phyloP scores from a whole-genome alignment of 2,888 invertebrate species.

The Mesorhabditis belari region DNA sequence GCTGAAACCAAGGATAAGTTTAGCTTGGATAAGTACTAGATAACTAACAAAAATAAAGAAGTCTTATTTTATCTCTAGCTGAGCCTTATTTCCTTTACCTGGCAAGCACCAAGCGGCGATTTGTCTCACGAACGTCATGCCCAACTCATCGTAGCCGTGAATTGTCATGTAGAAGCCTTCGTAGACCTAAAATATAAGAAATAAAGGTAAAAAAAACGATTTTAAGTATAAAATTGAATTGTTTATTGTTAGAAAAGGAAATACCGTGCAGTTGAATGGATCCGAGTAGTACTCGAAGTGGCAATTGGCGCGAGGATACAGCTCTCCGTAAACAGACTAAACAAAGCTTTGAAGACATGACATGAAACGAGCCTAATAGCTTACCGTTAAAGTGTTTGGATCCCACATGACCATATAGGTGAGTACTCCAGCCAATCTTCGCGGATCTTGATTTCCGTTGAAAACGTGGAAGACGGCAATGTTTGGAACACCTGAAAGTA shows the following conservation, averaged over 20 bases:
- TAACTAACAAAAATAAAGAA: too few species aligned
- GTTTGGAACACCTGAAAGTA: slow-evolving; percentile 9
- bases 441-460: slow-evolving; percentile 8
- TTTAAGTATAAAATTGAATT: background rate
- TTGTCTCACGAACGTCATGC: slow-evolving; percentile 26
- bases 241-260: background rate
- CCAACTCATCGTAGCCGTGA: slow-evolving; percentile 29
- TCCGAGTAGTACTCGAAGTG: slow-evolving; percentile 37
- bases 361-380: slow-evolving; percentile 12
- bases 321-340: slow-evolving; percentile 8
- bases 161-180: slow-evolving; percentile 8
- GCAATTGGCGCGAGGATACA: slow-evolving; percentile 23
- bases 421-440: slow-evolving; percentile 13
- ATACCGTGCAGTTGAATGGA: slow-evolving; percentile 26
- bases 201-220: background rate
- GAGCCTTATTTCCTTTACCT: too few species aligned
- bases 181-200: background rate
- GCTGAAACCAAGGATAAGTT: too few species aligned
- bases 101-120: slow-evolving; percentile 11
- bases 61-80: too few species aligned
- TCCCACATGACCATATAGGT: slow-evolving; percentile 31
- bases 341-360: background rate
- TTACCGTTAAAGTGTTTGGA: slow-evolving; percentile 3
- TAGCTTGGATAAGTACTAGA: too few species aligned
- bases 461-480: slow-evolving; percentile 18